Conservation (phyloP, 2,888 invertebrate genomes). For the Erebia aethiops region DNA sequence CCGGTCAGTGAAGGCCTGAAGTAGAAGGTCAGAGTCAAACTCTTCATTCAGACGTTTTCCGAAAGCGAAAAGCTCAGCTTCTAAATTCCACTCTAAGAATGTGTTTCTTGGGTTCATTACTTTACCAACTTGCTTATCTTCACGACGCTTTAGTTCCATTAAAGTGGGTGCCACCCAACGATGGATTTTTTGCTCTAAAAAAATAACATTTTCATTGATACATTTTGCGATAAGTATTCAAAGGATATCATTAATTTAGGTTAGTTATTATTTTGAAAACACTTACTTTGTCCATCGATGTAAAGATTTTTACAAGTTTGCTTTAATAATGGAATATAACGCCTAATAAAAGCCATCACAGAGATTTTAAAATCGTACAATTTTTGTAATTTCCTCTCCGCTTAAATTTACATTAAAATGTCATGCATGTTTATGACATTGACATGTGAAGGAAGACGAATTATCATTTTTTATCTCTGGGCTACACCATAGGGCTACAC, state of each 20-base stretch:
- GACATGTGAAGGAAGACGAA: no score
- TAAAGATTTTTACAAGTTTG: constrained; percentile 53
- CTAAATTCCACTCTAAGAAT: constrained; percentile 93
- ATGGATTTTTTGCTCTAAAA: constrained; percentile 67
- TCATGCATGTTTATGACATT: no score
- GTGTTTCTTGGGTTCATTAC: constrained; percentile 79
- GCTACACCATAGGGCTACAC: no score
- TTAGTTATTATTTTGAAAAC: not conserved
- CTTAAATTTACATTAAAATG: not conserved
- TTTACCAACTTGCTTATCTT: constrained; percentile 83
- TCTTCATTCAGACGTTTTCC: constrained; percentile 92
- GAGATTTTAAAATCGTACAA: not conserved
- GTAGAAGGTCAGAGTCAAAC: constrained; percentile 87
- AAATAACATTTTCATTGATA: not conserved
- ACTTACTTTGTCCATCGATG: constrained; percentile 55
- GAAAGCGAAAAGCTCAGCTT: constrained; percentile 94
- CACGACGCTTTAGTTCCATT: constrained; percentile 83
- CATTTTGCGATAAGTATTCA: not conserved
- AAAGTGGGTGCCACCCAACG: constrained; percentile 89
- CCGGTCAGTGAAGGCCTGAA: constrained; percentile 90
- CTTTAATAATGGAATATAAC: constrained; percentile 57
- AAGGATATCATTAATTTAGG: not conserved
- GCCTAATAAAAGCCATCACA: constrained; percentile 66
- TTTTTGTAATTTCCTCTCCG: not conserved
- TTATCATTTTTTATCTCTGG: no score